Conservation (phyloP, 2,797 vertebrate genomes). For the Manis javanica region DNA sequence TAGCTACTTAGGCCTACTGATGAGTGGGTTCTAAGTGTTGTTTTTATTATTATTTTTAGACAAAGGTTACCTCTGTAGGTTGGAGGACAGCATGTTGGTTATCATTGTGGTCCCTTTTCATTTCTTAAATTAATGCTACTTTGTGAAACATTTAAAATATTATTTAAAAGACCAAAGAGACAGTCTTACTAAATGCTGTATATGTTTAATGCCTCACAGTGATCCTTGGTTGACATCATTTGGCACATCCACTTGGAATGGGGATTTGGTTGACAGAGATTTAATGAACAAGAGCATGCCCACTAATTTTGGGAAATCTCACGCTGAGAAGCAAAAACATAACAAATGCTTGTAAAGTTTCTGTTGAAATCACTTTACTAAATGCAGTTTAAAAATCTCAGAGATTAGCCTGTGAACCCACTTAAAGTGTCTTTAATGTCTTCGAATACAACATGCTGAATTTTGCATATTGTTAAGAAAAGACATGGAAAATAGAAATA, state of each 20-base stretch:
- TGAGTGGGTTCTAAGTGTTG: background rate
- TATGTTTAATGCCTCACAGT: conserved; percentile 38
- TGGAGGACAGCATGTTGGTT: background rate
- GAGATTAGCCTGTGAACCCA: background rate
- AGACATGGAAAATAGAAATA: conserved; percentile 43
- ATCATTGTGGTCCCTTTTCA: background rate
- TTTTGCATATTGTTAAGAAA: conserved; percentile 66
- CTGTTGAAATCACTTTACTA: conserved; percentile 55
- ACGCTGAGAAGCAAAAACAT: conserved; percentile 69
- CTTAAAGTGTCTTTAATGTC: conserved; percentile 47
- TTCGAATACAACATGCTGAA: conserved; percentile 58
- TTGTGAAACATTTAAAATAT: conserved; percentile 53
- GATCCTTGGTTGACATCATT: conserved; percentile 43
- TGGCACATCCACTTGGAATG: conserved; percentile 43
- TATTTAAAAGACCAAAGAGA: conserved; percentile 43
- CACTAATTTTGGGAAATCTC: conserved; percentile 52
- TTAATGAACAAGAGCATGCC: conserved; percentile 68
- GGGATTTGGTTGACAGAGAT: conserved; percentile 68
- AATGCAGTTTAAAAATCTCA: conserved; percentile 57
- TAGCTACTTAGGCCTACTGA: background rate
- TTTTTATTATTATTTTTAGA: conserved; percentile 3
- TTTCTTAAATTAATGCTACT: conserved; percentile 51
- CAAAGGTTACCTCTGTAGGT: conserved; percentile 1
- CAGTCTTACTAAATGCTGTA: conserved; percentile 39
- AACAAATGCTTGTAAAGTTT: conserved; percentile 67